phyloP scores from a whole-genome alignment of 2,113 vertebrate genomes.

The Furnarius figulus region DNA sequence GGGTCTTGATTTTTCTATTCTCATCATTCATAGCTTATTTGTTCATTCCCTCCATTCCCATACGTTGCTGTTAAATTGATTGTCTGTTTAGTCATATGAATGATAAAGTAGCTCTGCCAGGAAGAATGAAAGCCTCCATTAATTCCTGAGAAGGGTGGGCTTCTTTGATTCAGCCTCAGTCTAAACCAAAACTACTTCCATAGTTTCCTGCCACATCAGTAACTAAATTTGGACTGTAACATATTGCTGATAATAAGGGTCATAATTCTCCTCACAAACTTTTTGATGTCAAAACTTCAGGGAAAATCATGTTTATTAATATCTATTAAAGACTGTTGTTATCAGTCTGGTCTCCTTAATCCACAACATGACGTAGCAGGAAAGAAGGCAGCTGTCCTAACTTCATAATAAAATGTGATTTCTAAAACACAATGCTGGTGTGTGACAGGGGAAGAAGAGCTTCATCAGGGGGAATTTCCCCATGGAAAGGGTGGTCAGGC shows the following conservation, averaged over 20 bases:
- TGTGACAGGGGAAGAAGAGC: fast-evolving
- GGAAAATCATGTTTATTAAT: constrained; percentile 18
- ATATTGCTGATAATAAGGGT: constrained; percentile 16
- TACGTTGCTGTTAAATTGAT: constrained; percentile 95
- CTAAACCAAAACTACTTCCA: constrained; percentile 54
- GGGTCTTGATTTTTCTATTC: constrained; percentile 89
- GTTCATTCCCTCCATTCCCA: constrained; percentile 92
- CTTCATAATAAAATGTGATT: too few relatives aligned
- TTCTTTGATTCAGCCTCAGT: constrained; percentile 65
- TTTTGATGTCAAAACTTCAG: constrained; percentile 53
- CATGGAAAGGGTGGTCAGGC: neutral
- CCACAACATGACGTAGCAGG: neutral
- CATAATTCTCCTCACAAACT: constrained; percentile 41
- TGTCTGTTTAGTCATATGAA: constrained; percentile 97
- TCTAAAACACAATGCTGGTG: fast-evolving
- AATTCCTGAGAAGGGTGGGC: constrained; percentile 78
- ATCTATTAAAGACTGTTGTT: neutral
- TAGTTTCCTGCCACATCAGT: constrained; percentile 24
- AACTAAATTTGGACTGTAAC: constrained; percentile 51
- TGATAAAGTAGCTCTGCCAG: constrained; percentile 88
- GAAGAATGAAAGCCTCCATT: constrained; percentile 83
- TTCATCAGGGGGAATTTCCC: neutral
- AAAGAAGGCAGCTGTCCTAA: neutral
- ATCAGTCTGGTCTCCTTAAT: neutral
- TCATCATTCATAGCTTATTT: constrained; percentile 97